These are phyloP conservation scores for Catocala fraxini DNA, from an alignment of 2,888 invertebrate species.

Conservation along the genomic window DNA sequence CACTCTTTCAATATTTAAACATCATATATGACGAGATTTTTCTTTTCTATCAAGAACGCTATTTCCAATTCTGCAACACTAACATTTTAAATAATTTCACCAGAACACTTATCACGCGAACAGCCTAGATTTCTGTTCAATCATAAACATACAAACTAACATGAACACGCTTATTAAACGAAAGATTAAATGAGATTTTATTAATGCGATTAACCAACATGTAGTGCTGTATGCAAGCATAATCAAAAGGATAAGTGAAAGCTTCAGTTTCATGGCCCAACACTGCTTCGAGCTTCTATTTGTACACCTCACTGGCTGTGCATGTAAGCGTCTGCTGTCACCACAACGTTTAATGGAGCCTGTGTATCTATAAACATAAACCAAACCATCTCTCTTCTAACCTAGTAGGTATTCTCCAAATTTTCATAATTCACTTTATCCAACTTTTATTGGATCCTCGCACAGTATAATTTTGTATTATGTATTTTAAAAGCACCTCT, in stretches of 20 bases:
- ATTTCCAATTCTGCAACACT: not conserved
- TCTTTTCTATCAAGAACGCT: not conserved
- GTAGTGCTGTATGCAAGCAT: constrained; percentile 46
- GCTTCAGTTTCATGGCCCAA: constrained; percentile 68
- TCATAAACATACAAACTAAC: constrained; percentile 26
- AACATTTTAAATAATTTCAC: not conserved
- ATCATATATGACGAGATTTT: not conserved
- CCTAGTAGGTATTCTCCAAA: too few relatives aligned
- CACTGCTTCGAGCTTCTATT: constrained; percentile 70
- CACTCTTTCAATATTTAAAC: too few relatives aligned
- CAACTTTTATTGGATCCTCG: too few relatives aligned
- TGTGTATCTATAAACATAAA: constrained; percentile 1
- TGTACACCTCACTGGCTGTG: constrained; percentile 65
- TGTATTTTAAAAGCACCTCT: not conserved
- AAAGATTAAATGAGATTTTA: constrained; percentile 14
- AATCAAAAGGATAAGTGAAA: constrained; percentile 35
- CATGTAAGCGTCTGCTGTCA: constrained; percentile 60
- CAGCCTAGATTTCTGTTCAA: constrained; percentile 9
- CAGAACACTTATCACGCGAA: not conserved
- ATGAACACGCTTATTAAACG: constrained; percentile 19
- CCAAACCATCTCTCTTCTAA: not conserved
- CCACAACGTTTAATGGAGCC: constrained; percentile 17
- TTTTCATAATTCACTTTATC: too few relatives aligned
- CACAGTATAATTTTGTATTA: not conserved
- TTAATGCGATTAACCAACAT: constrained; percentile 50